Evolutionary conservation across 2,888 invertebrate species (phyloP).

Genomic region (Dicyrtoma fusca): DNA sequence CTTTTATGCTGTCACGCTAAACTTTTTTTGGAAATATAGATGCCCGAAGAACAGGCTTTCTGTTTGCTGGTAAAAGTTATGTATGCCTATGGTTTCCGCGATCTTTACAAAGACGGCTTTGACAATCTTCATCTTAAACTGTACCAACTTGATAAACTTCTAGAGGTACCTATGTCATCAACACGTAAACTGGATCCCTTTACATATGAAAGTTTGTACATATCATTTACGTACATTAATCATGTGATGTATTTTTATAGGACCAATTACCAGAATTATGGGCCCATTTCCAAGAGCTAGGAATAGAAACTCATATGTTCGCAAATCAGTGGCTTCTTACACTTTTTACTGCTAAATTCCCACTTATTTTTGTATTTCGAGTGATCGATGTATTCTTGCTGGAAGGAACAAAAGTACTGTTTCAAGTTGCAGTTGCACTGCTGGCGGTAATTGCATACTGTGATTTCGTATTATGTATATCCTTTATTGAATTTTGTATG

Average conservation of each 20-base stretch:
- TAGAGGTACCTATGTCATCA: slow-evolving; percentile 70
- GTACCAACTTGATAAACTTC: slow-evolving; percentile 90
- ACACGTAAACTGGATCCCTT: too few species aligned
- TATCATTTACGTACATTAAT: too few species aligned
- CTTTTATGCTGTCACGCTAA: too few species aligned
- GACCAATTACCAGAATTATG: slow-evolving; percentile 81
- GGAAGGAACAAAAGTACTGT: slow-evolving; percentile 91
- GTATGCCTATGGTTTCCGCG: slow-evolving; percentile 93
- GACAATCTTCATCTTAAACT: slow-evolving; percentile 92
- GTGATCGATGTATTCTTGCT: slow-evolving; percentile 95
- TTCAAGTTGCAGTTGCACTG: slow-evolving; percentile 93
- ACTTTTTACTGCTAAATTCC: slow-evolving; percentile 98
- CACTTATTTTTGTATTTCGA: slow-evolving; percentile 93
- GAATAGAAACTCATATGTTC: slow-evolving; percentile 89
- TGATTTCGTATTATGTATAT: too few species aligned
- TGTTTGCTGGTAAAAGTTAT: slow-evolving; percentile 94
- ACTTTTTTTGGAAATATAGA: too few species aligned
- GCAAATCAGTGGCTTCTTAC: slow-evolving; percentile 99
- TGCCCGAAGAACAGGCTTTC: slow-evolving; percentile 99
- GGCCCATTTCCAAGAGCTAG: slow-evolving; percentile 79
- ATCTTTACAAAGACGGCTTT: slow-evolving; percentile 95
- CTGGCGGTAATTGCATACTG: slow-evolving; percentile 71
- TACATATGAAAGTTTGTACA: background rate
- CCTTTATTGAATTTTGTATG: too few species aligned
- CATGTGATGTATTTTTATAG: slow-evolving; percentile 57